A percentile compares a stretch with the other conserved stretches of the same genome.
Evolutionary conservation across 2,113 vertebrate species (phyloP).

Genomic region (Xenopus laevis): DNA sequence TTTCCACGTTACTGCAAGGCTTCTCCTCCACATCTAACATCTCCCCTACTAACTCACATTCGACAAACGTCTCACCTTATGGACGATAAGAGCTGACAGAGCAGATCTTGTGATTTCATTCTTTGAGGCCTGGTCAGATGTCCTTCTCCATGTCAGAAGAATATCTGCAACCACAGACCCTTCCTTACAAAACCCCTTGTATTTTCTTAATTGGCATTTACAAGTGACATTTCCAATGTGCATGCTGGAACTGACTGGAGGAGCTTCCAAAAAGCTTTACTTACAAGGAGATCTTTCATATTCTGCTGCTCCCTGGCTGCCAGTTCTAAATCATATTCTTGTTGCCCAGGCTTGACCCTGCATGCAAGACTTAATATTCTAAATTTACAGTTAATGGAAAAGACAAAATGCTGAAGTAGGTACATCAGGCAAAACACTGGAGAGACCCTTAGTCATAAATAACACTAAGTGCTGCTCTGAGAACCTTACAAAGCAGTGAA

Average conservation of each 20-base stretch:
- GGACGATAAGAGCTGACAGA: slow-evolving; percentile 72
- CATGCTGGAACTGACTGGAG: slow-evolving; percentile 24
- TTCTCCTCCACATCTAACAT: slow-evolving; percentile 54
- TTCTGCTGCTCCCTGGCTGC: neutral
- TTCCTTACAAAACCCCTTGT: slow-evolving; percentile 74
- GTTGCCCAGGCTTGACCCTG: neutral
- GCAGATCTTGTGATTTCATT: slow-evolving; percentile 63
- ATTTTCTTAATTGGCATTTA: slow-evolving; percentile 87
- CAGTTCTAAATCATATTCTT: neutral
- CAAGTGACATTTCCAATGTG: slow-evolving; percentile 78
- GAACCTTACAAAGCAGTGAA: neutral
- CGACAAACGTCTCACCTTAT: slow-evolving; percentile 65
- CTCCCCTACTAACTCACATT: slow-evolving; percentile 61
- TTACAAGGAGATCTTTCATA: neutral
- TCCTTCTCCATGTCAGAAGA: slow-evolving; percentile 70
- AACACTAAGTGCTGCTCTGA: neutral
- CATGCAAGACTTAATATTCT: neutral
- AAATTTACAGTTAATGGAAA: slow-evolving; percentile 3
- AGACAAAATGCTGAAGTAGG: too few relatives aligned
- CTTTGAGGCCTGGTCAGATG: slow-evolving; percentile 66
- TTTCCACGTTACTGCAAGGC: slow-evolving; percentile 50
- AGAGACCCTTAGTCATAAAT: neutral
- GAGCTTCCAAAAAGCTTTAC: neutral
- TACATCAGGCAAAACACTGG: neutral
- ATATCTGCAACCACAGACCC: slow-evolving; percentile 69